Evolutionary conservation across 1,140 invertebrate genomes (phyloP).

Genomic region (Ips nitidus): DNA sequence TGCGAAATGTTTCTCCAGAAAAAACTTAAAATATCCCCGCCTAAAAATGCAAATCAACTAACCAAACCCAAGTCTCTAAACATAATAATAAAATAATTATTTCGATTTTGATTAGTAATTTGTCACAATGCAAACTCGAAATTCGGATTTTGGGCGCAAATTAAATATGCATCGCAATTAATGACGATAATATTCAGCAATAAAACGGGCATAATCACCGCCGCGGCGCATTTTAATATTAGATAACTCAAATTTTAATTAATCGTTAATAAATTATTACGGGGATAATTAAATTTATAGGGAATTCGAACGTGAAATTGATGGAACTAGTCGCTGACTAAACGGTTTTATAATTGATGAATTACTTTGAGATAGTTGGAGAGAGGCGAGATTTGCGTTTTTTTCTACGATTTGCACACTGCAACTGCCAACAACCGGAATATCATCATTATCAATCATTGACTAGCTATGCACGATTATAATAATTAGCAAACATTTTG

Average conservation of each 20-base stretch:
- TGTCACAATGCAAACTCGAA: constrained; percentile 1
- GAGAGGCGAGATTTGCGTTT: too few relatives aligned
- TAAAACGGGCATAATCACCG: constrained; percentile 12
- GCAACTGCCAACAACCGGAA: too few relatives aligned
- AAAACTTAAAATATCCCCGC: not conserved
- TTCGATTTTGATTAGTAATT: constrained; percentile 11
- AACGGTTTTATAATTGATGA: constrained; percentile 10
- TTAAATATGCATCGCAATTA: constrained; percentile 11
- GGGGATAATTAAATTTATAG: constrained; percentile 16
- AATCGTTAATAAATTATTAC: constrained; percentile 23
- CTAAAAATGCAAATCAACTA: not conserved
- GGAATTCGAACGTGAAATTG: constrained; percentile 14
- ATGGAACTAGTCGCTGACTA: not conserved
- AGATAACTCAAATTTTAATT: constrained; percentile 20
- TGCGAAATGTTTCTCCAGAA: constrained; percentile 8
- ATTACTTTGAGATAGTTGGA: too few relatives aligned
- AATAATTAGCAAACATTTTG: too few relatives aligned
- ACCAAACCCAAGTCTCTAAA: not conserved
- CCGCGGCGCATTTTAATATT: constrained; percentile 16
- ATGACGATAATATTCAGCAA: constrained; percentile 6
- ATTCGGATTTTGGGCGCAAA: constrained; percentile 1
- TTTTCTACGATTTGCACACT: too few relatives aligned
- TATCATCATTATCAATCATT: too few relatives aligned
- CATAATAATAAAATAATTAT: constrained; percentile 1
- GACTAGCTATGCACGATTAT: too few relatives aligned